A percentile compares a stretch with the other conserved stretches of the same genome.
These are phyloP conservation scores for Aproaerema taeniolella DNA, from an alignment of 2,888 invertebrate genomes.

Conservation along the genomic window DNA sequence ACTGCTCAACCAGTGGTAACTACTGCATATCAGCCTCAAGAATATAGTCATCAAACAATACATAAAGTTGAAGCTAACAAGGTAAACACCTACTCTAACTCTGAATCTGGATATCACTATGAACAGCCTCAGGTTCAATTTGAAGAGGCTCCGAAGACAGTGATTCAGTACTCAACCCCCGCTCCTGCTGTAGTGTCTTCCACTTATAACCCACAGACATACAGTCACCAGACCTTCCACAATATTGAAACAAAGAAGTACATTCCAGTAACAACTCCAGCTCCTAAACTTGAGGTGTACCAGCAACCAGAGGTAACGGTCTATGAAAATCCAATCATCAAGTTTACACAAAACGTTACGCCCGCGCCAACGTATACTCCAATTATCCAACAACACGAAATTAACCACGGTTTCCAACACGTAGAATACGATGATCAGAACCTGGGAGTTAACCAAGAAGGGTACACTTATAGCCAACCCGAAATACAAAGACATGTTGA, in stretches of 20 bases:
- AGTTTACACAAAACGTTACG: constrained; percentile 43
- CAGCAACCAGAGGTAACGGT: constrained; percentile 38
- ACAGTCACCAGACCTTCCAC: constrained; percentile 56
- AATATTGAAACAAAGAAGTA: constrained; percentile 43
- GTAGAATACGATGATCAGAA: constrained; percentile 43
- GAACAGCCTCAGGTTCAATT: constrained; percentile 38
- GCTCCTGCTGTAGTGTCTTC: constrained; percentile 36
- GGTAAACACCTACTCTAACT: constrained; percentile 39
- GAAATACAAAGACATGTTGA: constrained; percentile 52
- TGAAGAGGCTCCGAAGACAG: constrained; percentile 43
- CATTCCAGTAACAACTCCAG: constrained; percentile 39
- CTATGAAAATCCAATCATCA: constrained; percentile 55
- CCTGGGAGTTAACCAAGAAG: constrained; percentile 40
- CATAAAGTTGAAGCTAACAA: constrained; percentile 46
- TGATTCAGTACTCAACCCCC: constrained; percentile 40
- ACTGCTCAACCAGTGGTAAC: constrained; percentile 29
- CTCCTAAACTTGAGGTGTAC: constrained; percentile 39
- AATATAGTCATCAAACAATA: constrained; percentile 46
- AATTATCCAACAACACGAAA: constrained; percentile 42
- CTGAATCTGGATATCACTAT: constrained; percentile 44
- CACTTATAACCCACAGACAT: constrained; percentile 49
- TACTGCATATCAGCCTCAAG: constrained; percentile 46
- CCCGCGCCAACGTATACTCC: constrained; percentile 50
- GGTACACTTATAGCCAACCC: constrained; percentile 55
- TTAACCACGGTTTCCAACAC: constrained; percentile 42